These are phyloP conservation scores for Athetis lepigone DNA, from an alignment of 2,888 invertebrate genomes.

Conservation along the genomic window DNA sequence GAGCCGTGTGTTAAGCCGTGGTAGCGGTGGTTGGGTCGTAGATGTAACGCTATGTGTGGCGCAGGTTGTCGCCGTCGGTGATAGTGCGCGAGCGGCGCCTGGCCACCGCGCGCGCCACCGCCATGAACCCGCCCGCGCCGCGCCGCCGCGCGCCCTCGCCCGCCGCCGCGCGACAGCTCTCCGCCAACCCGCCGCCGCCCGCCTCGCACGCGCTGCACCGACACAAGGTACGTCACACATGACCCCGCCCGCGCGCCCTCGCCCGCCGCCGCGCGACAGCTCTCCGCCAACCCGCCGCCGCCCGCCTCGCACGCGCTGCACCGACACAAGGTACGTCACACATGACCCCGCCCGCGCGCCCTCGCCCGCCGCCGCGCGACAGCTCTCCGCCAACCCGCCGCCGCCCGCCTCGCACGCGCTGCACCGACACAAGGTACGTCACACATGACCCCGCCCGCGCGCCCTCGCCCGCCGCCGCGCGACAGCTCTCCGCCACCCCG, in stretches of 20 bases:
- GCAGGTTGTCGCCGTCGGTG: constrained; percentile 91
- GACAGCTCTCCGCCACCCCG: constrained; percentile 91
- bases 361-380: constrained; percentile 86
- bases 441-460: constrained; percentile 73
- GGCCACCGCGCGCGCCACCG: constrained; percentile 92
- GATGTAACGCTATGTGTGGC: constrained; percentile 12
- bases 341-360: constrained; percentile 78
- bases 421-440: constrained; percentile 85
- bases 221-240: constrained; percentile 80
- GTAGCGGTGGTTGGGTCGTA: background rate
- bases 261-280: constrained; percentile 85
- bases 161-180: constrained; percentile 86
- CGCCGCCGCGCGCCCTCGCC: constrained; percentile 88
- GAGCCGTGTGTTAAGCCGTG: background rate
- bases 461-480: constrained; percentile 84
- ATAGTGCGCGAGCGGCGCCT: constrained; percentile 92
- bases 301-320: constrained; percentile 78
- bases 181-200: constrained; percentile 91
- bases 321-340: constrained; percentile 83
- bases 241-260: constrained; percentile 83
- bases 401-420: constrained; percentile 80
- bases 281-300: constrained; percentile 91
- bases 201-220: constrained; percentile 74
- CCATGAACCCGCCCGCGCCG: constrained; percentile 95
- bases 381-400: constrained; percentile 91